These are phyloP conservation scores for Seriola rivoliana DNA, from an alignment of 2,113 vertebrate species.

Conservation along the genomic window DNA sequence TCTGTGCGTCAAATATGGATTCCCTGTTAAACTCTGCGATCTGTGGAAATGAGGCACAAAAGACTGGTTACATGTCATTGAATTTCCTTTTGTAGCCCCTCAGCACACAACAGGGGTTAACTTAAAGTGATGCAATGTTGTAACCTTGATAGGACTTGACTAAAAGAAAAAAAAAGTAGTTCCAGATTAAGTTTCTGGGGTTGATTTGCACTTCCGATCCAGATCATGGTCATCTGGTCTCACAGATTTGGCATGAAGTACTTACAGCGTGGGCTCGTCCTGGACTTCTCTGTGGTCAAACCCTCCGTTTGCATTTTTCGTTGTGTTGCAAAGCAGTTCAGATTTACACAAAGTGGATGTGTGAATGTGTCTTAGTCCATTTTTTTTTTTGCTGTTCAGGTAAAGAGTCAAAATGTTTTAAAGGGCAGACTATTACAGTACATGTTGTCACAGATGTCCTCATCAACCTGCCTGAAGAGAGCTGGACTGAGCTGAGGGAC, in stretches of 20 bases:
- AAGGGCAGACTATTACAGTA: slow-evolving; percentile 21
- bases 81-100: neutral
- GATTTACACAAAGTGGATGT: slow-evolving; percentile 36
- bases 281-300: neutral
- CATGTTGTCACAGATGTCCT: slow-evolving; percentile 13
- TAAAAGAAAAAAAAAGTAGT: slow-evolving; percentile 7
- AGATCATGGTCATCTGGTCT: slow-evolving; percentile 39
- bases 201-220: slow-evolving; percentile 71
- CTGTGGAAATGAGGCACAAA: slow-evolving; percentile 27
- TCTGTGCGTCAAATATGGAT: neutral
- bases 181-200: slow-evolving; percentile 56
- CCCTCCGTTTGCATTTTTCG: slow-evolving; percentile 7
- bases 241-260: slow-evolving; percentile 55
- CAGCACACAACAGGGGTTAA: slow-evolving; percentile 20
- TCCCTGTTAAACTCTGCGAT: neutral
- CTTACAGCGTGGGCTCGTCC: slow-evolving; percentile 21
- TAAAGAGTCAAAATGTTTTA: slow-evolving; percentile 12
- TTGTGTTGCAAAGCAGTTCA: slow-evolving; percentile 41
- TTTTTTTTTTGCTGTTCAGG: slow-evolving; percentile 30
- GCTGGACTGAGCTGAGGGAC: slow-evolving; percentile 2
- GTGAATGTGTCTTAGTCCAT: slow-evolving; percentile 55
- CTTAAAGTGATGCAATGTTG: slow-evolving; percentile 15
- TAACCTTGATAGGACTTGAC: slow-evolving; percentile 20
- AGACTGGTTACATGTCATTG: slow-evolving; percentile 1
- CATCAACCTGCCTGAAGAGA: slow-evolving; percentile 14